Conservation (phyloP, 2,113 vertebrate genomes). For the Trachemys scripta region DNA sequence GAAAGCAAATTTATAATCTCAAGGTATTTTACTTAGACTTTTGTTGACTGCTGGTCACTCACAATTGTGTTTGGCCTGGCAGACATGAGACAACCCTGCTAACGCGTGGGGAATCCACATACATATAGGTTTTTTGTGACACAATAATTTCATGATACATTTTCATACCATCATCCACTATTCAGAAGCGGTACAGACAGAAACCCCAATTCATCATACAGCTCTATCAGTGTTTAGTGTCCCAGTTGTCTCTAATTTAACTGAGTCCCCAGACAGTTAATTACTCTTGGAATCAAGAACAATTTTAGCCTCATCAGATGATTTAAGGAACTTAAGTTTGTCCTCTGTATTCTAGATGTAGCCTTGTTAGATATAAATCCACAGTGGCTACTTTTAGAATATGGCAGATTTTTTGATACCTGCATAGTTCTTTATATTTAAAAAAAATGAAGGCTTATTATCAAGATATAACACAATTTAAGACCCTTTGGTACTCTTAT, state of each 20-base stretch:
- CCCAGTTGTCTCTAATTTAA: not conserved
- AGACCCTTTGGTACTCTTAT: not conserved
- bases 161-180: not conserved
- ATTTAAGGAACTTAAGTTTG: not conserved
- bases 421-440: not conserved
- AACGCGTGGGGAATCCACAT: too few species aligned
- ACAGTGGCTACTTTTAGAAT: not conserved
- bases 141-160: too few species aligned
- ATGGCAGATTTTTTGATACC: not conserved
- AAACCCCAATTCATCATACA: not conserved
- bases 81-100: too few species aligned
- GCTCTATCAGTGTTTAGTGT: not conserved
- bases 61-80: too few species aligned
- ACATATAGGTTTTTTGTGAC: too few species aligned
- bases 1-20: too few species aligned
- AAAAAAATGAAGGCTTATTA: not conserved
- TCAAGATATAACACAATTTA: not conserved
- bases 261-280: not conserved
- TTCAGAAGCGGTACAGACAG: not conserved
- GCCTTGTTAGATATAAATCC: not conserved
- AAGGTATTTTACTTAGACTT: too few species aligned
- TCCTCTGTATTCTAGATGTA: fast-evolving
- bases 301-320: not conserved
- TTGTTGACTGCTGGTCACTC: too few species aligned
- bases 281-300: not conserved